Conservation (phyloP, 2,113 vertebrate genomes). For the Cottus gobio region DNA sequence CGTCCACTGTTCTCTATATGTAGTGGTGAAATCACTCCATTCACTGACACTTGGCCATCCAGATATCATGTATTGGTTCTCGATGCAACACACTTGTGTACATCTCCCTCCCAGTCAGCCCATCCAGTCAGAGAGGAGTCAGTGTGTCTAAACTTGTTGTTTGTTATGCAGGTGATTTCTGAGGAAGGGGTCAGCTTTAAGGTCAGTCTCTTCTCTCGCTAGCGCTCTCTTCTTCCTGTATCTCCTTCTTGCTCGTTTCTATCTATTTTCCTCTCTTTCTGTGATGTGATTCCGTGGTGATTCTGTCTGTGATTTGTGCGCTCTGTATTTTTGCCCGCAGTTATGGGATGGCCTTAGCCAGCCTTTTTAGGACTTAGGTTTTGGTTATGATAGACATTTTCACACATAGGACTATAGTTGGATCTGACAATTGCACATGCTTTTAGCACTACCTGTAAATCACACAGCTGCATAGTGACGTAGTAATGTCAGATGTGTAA, state of each 20-base stretch:
- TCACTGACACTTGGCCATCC: constrained; percentile 46
- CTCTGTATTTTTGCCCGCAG: constrained; percentile 45
- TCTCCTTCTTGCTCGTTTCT: constrained; percentile 26
- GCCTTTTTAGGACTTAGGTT: constrained; percentile 4
- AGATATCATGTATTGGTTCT: constrained; percentile 64
- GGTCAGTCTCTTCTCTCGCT: constrained; percentile 83
- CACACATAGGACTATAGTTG: constrained; percentile 16
- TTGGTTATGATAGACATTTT: not conserved
- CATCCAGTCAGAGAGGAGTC: constrained; percentile 66
- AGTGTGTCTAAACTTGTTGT: constrained; percentile 84
- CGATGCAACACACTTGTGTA: constrained; percentile 41
- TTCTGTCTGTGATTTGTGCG: constrained; percentile 75
- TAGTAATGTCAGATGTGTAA: constrained; percentile 6
- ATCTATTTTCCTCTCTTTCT: constrained; percentile 36
- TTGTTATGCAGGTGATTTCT: constrained; percentile 89
- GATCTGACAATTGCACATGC: not conserved
- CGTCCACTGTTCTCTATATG: constrained; percentile 20
- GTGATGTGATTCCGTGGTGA: constrained; percentile 77
- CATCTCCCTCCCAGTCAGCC: constrained; percentile 58
- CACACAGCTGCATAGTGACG: not conserved
- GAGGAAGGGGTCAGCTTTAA: constrained; percentile 90
- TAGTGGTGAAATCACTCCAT: constrained; percentile 62
- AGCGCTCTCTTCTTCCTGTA: constrained; percentile 41
- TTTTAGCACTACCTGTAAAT: constrained; percentile 27
- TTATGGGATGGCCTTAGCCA: constrained; percentile 43